Evolutionary conservation across 2,113 vertebrate genomes (phyloP).

Genomic region (Falcunculus frontatus): DNA sequence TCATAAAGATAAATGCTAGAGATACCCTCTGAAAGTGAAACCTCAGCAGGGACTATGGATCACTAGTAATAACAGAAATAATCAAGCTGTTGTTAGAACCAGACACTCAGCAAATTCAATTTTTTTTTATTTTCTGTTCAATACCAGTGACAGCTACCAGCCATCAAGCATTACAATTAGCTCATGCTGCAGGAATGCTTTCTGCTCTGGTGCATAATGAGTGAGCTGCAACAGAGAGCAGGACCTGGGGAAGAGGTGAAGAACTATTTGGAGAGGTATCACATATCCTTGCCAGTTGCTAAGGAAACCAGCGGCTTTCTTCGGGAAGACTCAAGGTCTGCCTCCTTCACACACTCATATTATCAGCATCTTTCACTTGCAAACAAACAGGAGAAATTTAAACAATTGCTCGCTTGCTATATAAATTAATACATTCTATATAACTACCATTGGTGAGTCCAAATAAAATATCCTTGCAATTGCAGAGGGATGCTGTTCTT

Average conservation of each 20-base stretch:
- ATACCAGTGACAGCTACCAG: conserved; percentile 15
- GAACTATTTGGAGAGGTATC: background rate
- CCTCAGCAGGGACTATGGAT: background rate
- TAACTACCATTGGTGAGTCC: background rate
- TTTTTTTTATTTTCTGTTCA: conserved; percentile 1
- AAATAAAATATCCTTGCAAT: background rate
- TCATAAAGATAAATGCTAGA: conserved; percentile 23
- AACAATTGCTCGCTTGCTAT: background rate
- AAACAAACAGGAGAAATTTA: background rate
- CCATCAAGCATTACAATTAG: background rate
- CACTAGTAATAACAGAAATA: conserved; percentile 34
- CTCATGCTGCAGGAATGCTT: background rate
- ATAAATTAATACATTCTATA: background rate
- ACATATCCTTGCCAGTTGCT: background rate
- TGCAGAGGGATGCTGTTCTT: background rate
- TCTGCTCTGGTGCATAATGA: background rate
- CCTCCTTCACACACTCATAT: background rate
- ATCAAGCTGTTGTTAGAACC: conserved; percentile 39
- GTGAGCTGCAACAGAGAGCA: background rate
- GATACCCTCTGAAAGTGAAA: background rate
- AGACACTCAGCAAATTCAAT: conserved; percentile 34
- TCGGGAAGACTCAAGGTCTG: background rate
- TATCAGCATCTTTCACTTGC: background rate
- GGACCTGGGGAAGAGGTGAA: background rate
- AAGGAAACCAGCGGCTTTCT: conserved; percentile 27